phyloP scores from a whole-genome alignment of 1,140 invertebrate genomes.

The Leptopilina boulardi region DNA sequence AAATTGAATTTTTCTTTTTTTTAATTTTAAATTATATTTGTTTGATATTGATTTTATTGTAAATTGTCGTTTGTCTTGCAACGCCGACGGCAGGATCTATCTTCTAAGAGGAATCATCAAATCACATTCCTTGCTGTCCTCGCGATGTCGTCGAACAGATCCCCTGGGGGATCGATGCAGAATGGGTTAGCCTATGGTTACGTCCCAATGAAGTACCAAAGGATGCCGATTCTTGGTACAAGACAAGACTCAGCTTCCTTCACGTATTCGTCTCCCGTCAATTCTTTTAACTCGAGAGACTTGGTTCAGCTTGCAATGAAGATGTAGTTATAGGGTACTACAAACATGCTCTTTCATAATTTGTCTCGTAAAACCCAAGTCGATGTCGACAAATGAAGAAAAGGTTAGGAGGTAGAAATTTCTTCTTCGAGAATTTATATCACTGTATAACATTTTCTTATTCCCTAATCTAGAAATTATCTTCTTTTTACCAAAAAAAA shows the following conservation, averaged over 20 bases:
- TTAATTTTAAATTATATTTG: too few relatives aligned
- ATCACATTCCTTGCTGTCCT: slow-evolving; percentile 16
- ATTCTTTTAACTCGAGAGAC: background rate
- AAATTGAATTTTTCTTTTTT: too few relatives aligned
- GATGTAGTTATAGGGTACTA: slow-evolving; percentile 3
- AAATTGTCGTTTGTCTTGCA: background rate
- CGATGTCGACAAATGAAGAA: slow-evolving; percentile 10
- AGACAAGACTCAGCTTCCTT: slow-evolving; percentile 11
- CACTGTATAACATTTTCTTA: too few relatives aligned
- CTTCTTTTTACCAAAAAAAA: too few relatives aligned
- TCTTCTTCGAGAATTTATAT: too few relatives aligned
- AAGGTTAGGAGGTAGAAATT: too few relatives aligned
- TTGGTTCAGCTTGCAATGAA: slow-evolving; percentile 28
- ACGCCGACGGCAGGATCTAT: slow-evolving; percentile 13
- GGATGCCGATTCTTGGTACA: slow-evolving; percentile 27
- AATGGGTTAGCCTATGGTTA: slow-evolving; percentile 19
- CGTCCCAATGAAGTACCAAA: background rate
- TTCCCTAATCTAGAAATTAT: too few relatives aligned
- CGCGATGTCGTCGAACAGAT: slow-evolving; percentile 23
- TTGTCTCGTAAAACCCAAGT: background rate
- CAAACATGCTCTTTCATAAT: slow-evolving; percentile 15
- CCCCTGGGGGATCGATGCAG: slow-evolving; percentile 23
- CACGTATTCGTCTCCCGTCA: slow-evolving; percentile 22
- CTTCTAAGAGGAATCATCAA: slow-evolving; percentile 31
- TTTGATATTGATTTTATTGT: too few relatives aligned